Percentiles rank a stretch among this genome's conserved stretches.
phyloP scores from a whole-genome alignment of 2,888 invertebrate species.

The Polymixis lichenea region DNA sequence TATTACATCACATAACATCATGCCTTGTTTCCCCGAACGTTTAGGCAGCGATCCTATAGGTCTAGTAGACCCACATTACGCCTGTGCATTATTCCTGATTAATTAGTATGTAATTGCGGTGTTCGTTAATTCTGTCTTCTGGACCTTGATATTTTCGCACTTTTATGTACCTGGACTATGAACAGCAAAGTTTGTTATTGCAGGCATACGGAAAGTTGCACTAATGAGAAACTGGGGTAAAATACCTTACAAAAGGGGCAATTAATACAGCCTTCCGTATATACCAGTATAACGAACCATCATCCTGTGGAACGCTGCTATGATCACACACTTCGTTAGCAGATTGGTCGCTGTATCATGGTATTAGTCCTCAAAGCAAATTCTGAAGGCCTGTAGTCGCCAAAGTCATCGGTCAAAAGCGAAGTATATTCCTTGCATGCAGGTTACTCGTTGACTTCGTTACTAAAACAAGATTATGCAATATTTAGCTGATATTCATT shows the following conservation, averaged over 20 bases:
- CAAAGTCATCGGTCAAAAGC: constrained; percentile 8
- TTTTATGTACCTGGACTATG: neutral
- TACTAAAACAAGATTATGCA: constrained; percentile 8
- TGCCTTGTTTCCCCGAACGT: too few species aligned
- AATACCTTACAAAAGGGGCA: constrained; percentile 13
- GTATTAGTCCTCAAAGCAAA: constrained; percentile 53
- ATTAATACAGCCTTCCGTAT: constrained; percentile 28
- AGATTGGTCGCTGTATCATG: constrained; percentile 57
- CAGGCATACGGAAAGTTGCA: neutral
- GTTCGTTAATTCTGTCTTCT: neutral
- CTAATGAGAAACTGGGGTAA: neutral
- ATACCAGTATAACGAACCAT: constrained; percentile 30
- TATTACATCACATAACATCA: too few species aligned
- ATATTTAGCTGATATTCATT: neutral
- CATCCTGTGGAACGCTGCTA: constrained; percentile 29
- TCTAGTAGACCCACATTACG: too few species aligned
- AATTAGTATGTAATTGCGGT: neutral
- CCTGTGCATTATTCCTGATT: neutral
- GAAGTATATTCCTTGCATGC: constrained; percentile 3
- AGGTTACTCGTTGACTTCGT: neutral
- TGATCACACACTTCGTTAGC: constrained; percentile 58
- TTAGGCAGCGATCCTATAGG: too few species aligned
- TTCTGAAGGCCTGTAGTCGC: constrained; percentile 34
- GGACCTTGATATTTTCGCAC: neutral
- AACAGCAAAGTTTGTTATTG: neutral